Evolutionary conservation across 2,888 invertebrate species (phyloP), one percentile per base, ranked within the genome.

Genomic region (Agriopis marginaria): DNA sequence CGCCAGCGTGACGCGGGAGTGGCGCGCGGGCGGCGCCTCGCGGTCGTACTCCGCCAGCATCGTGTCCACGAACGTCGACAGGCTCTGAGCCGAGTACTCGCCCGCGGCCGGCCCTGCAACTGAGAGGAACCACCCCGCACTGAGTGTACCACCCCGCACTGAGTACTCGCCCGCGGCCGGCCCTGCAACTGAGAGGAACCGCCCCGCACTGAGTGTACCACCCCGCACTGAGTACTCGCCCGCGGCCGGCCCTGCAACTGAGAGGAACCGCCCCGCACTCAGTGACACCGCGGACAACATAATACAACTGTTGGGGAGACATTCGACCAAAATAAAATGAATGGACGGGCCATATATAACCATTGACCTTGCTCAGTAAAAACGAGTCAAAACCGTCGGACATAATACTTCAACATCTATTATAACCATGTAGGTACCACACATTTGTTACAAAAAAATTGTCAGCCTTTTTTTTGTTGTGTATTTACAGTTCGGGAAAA

Each of bases 1-100:
- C 42, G 94, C 93, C 55, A 97, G 87, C 40, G 77, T 78, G 14
- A 96, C 95, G 10, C 77, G 78, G 0, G 95, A 95, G 7, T 87
- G 84, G 5, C 70, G 64, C 11, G 74, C 77, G 5, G 90, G 86
- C 53, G 86, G 75, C 65, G 77, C 70, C 70, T 86, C 89, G 72
- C 92, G 90, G 73, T 92, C 93, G 78, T 94, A 94, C 79, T 88
- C 88, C 62, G 92, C 91, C 77, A 94, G 86, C 80, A 93, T 72
- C 47, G 86, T 77, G 79, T 93, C 91, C 77, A 93, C 74, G 79
- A 85, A 86, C 59, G 78, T 76, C 47, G 89, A 84, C 64, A 90
- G 78, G 45, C 68, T 78, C 65, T 89, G 17, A 60, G 68, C 86
- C 72, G 82, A 82, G 79, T 91, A 70, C 70, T 44, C 53, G 45